Evolutionary conservation across 1,140 invertebrate genomes (phyloP).

Genomic region (Lepidostoma basale): DNA sequence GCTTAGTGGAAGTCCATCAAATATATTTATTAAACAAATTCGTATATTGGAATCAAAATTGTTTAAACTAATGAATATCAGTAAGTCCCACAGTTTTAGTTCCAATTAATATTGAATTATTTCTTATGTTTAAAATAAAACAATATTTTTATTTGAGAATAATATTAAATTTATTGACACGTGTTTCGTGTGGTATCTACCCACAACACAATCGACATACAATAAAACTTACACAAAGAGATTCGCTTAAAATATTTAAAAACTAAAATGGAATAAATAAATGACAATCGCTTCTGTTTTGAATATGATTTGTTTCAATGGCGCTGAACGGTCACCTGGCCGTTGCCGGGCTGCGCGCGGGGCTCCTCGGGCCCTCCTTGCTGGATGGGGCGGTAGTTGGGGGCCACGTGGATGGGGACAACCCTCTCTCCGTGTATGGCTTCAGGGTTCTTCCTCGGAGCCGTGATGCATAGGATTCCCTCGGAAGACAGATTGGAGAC

Average conservation of each 20-base stretch:
- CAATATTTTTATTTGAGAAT: no score
- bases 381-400: neutral
- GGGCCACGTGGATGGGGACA: slow-evolving; percentile 60
- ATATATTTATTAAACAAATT: no score
- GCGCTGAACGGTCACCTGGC: slow-evolving; percentile 3
- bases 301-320: no score
- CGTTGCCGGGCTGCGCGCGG: neutral
- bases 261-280: neutral
- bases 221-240: neutral
- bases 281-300: no score
- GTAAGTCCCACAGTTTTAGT: no score
- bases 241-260: neutral
- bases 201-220: neutral
- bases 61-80: no score
- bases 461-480: slow-evolving; percentile 71
- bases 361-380: no score
- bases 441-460: slow-evolving; percentile 60
- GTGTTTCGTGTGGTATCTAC: neutral
- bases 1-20: no score
- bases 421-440: slow-evolving; percentile 60
- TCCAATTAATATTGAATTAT: no score
- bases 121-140: no score
- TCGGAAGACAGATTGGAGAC: slow-evolving; percentile 73
- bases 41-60: no score
- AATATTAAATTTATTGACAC: neutral